Percentiles rank a stretch among this genome's conserved stretches.
Conservation (phyloP, 2,888 invertebrate genomes). For the Exephanes ischioxanthus region DNA sequence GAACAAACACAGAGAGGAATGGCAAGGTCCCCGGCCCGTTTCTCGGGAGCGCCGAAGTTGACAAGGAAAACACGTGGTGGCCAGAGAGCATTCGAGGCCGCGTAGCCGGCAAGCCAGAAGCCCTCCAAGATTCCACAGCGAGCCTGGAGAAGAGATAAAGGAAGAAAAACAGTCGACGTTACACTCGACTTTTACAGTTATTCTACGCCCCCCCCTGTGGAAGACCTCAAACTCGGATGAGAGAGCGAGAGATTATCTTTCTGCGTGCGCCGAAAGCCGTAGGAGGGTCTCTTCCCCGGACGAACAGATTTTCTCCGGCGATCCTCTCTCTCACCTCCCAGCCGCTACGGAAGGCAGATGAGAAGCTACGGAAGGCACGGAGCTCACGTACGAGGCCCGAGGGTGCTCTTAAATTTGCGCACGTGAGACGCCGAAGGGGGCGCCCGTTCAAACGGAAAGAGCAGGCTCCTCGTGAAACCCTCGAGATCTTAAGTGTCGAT, state of each 20-base stretch:
- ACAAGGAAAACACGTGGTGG: conserved; percentile 33
- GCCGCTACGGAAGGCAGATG: background rate
- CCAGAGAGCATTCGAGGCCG: conserved; percentile 10
- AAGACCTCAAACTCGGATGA: conserved; percentile 44
- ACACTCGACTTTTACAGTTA: conserved; percentile 63
- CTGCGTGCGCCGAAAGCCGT: conserved; percentile 49
- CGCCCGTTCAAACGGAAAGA: conserved; percentile 49
- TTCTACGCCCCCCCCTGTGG: conserved; percentile 51
- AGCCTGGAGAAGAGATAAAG: conserved; percentile 34
- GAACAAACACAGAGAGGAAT: background rate
- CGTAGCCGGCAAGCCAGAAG: background rate
- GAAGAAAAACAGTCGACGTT: conserved; percentile 55
- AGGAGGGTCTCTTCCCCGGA: conserved; percentile 14
- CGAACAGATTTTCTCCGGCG: conserved; percentile 45
- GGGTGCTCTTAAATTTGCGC: conserved; percentile 55
- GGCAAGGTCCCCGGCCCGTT: background rate
- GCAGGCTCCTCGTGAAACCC: conserved; percentile 33
- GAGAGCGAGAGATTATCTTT: conserved; percentile 47
- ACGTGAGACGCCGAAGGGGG: conserved; percentile 55
- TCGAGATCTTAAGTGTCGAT: conserved; percentile 35
- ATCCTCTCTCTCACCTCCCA: conserved; percentile 13
- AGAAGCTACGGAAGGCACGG: conserved; percentile 7
- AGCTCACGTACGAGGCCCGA: conserved; percentile 53
- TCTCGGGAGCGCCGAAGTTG: background rate
- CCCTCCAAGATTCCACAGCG: conserved; percentile 32